Evolutionary conservation across 2,888 invertebrate species (phyloP).

Genomic region (Acanthosepion pharaonis): DNA sequence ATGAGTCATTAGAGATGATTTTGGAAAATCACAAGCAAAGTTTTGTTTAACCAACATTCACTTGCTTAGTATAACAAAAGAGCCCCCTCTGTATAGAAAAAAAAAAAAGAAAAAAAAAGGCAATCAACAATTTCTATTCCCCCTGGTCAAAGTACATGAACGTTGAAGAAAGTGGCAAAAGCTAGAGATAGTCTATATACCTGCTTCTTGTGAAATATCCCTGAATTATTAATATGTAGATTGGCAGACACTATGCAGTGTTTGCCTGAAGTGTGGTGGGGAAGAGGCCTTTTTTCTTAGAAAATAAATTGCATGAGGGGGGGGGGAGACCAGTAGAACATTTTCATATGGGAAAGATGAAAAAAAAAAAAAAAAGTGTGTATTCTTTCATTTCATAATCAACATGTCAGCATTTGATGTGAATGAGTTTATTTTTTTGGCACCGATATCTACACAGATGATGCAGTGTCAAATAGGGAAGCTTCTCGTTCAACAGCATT

Average conservation of each 20-base stretch:
- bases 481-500: too few species aligned
- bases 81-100: background rate
- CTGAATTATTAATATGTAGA: background rate
- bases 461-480: too few species aligned
- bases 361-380: too few species aligned
- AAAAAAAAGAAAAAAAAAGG: background rate
- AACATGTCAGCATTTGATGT: too few species aligned
- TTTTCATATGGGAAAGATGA: too few species aligned
- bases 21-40: background rate
- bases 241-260: background rate
- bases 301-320: too few species aligned
- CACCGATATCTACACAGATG: too few species aligned
- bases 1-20: background rate
- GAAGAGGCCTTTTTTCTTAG: too few species aligned
- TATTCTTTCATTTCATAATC: too few species aligned
- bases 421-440: too few species aligned
- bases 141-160: constrained; percentile 15
- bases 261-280: background rate
- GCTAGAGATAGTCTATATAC: background rate
- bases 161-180: background rate
- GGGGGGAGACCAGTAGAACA: too few species aligned
- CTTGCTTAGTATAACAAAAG: too few species aligned
- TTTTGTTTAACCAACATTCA: background rate
- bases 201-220: background rate
- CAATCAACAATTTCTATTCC: background rate